Percentiles rank a stretch among this genome's conserved stretches.
These are phyloP conservation scores for Xiphorhynchus elegans DNA, from an alignment of 2,113 vertebrate genomes.

Conservation along the genomic window DNA sequence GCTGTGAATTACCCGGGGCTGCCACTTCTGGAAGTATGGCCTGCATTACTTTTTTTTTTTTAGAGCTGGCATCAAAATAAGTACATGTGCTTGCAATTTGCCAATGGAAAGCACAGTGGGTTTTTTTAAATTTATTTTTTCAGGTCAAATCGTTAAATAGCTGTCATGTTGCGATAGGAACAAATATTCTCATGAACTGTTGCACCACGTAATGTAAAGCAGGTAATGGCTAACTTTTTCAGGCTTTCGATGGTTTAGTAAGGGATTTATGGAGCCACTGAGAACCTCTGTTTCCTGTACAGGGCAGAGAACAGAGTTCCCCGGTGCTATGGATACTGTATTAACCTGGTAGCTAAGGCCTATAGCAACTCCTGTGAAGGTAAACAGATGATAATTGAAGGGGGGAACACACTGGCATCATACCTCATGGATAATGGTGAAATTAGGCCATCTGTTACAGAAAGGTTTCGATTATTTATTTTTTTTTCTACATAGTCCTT, in stretches of 20 bases:
- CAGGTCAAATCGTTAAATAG: neutral
- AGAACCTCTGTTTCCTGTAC: neutral
- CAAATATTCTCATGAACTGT: neutral
- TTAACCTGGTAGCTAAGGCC: neutral
- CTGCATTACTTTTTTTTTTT: neutral
- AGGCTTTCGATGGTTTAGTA: neutral
- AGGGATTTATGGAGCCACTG: neutral
- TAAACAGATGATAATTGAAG: neutral
- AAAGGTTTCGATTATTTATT: neutral
- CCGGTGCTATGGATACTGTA: neutral
- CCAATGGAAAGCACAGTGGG: neutral
- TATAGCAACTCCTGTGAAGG: neutral
- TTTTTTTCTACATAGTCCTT: neutral
- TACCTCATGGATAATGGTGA: neutral
- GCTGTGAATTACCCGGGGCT: neutral
- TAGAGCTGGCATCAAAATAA: neutral
- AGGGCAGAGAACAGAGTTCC: accelerated
- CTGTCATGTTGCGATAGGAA: neutral
- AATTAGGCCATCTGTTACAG: neutral
- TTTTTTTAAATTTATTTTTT: neutral
- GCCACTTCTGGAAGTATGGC: neutral
- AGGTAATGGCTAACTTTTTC: neutral
- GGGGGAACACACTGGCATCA: neutral
- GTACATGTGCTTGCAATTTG: neutral
- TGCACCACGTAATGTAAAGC: neutral